phyloP scores from a whole-genome alignment of 2,888 invertebrate species.

The Trisateles emortualis region DNA sequence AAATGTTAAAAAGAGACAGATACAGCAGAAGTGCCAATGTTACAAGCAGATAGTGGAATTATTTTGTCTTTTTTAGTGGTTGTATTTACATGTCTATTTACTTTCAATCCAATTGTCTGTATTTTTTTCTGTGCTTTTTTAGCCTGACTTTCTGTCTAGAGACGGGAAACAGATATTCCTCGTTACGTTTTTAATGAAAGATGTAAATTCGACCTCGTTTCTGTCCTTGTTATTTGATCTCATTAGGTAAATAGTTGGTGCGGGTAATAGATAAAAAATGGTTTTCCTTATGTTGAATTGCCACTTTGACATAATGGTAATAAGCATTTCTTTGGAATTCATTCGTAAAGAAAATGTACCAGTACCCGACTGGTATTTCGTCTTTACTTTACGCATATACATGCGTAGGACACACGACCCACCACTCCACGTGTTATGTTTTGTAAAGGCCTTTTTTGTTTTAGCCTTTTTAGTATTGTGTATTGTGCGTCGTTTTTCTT shows the following conservation, averaged over 20 bases:
- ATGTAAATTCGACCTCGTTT: constrained; percentile 24
- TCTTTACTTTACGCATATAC: no score
- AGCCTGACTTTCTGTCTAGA: constrained; percentile 11
- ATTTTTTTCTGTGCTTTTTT: constrained; percentile 3
- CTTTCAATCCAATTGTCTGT: constrained; percentile 13
- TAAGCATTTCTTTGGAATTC: neutral
- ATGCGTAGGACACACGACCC: no score
- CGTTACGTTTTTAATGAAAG: constrained; percentile 22
- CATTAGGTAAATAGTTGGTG: constrained; percentile 31
- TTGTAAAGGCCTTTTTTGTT: no score
- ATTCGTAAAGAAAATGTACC: no score
- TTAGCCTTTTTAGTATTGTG: no score
- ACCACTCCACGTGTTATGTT: no score
- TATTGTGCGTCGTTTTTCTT: no score
- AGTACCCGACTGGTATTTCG: no score
- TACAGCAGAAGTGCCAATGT: no score
- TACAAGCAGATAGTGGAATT: no score
- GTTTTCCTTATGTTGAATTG: constrained; percentile 13
- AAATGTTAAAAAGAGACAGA: neutral
- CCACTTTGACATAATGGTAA: constrained; percentile 7
- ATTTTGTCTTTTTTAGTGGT: neutral
- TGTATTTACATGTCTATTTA: neutral
- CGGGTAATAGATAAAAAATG: constrained; percentile 23
- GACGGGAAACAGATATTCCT: constrained; percentile 19
- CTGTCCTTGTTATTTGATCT: constrained; percentile 35